phyloP scores from a whole-genome alignment of 2,113 vertebrate species.

The Illadopsis cleaveri region DNA sequence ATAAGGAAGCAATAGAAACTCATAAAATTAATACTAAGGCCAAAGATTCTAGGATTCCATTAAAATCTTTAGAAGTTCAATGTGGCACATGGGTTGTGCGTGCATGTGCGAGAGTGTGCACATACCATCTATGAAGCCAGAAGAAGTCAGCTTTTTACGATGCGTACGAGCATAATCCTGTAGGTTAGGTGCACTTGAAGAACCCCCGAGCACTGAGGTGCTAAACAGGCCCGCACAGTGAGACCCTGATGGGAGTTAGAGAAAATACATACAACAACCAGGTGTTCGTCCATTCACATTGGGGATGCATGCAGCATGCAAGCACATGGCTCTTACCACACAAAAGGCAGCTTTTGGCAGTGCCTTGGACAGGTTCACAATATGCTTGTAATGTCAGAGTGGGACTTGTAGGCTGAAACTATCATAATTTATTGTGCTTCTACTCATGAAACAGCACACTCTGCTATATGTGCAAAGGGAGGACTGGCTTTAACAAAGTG shows the following conservation, averaged over 20 bases:
- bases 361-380: constrained; percentile 78
- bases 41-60: constrained; percentile 66
- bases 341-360: constrained; percentile 75
- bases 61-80: constrained; percentile 48
- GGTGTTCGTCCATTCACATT: constrained; percentile 84
- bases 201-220: constrained; percentile 91
- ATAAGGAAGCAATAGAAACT: background rate
- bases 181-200: constrained; percentile 95
- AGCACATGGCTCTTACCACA: constrained; percentile 82
- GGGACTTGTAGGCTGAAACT: constrained; percentile 59
- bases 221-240: constrained; percentile 94
- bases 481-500: constrained; percentile 44
- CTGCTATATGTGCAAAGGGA: constrained; percentile 52
- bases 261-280: constrained; percentile 91
- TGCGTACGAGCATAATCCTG: constrained; percentile 94
- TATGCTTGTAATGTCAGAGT: constrained; percentile 76
- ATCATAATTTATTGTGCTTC: constrained; percentile 56
- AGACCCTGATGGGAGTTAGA: constrained; percentile 94
- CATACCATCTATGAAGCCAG: constrained; percentile 95
- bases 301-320: constrained; percentile 91
- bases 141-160: constrained; percentile 95
- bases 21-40: constrained; percentile 42
- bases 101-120: constrained; percentile 86
- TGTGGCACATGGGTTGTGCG: constrained; percentile 67
- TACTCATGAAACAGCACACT: constrained; percentile 50